Conservation (phyloP, 2,888 invertebrate species). For the Cheilosia soror region DNA sequence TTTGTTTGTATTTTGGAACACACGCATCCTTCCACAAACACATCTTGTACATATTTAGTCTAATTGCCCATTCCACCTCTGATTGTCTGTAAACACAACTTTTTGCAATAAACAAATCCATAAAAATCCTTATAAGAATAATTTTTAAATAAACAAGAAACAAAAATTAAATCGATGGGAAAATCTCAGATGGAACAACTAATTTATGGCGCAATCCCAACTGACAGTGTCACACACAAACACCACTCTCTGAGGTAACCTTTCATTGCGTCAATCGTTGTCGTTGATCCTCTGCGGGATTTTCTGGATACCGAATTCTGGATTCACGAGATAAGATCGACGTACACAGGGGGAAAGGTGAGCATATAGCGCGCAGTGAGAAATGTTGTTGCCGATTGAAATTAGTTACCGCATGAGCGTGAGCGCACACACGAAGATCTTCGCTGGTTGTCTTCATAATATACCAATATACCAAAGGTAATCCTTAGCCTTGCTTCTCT, state of each 20-base stretch:
- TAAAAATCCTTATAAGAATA: slow-evolving; percentile 7
- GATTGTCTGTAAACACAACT: not conserved
- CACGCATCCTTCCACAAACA: not conserved
- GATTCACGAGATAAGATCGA: slow-evolving; percentile 67
- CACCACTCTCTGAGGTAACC: slow-evolving; percentile 6
- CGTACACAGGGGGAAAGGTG: slow-evolving; percentile 34
- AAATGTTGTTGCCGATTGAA: slow-evolving; percentile 71
- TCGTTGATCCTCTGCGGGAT: slow-evolving; percentile 28
- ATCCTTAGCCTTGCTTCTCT: slow-evolving; percentile 35
- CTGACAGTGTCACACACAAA: slow-evolving; percentile 53
- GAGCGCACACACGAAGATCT: slow-evolving; percentile 59
- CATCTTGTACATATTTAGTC: not conserved
- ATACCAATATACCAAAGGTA: slow-evolving; percentile 8
- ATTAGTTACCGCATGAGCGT: slow-evolving; percentile 61
- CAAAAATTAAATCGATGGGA: slow-evolving; percentile 18
- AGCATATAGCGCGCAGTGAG: slow-evolving; percentile 47
- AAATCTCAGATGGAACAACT: slow-evolving; percentile 32
- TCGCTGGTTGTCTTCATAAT: not conserved
- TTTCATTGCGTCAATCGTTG: slow-evolving; percentile 50
- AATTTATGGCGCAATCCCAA: slow-evolving; percentile 62
- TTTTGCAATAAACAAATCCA: slow-evolving; percentile 43
- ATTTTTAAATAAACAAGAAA: not conserved
- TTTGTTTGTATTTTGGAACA: not conserved
- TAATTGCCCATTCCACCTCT: not conserved
- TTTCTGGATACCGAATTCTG: slow-evolving; percentile 50